phyloP scores from a whole-genome alignment of 2,888 invertebrate genomes.

The Euclidia mi region DNA sequence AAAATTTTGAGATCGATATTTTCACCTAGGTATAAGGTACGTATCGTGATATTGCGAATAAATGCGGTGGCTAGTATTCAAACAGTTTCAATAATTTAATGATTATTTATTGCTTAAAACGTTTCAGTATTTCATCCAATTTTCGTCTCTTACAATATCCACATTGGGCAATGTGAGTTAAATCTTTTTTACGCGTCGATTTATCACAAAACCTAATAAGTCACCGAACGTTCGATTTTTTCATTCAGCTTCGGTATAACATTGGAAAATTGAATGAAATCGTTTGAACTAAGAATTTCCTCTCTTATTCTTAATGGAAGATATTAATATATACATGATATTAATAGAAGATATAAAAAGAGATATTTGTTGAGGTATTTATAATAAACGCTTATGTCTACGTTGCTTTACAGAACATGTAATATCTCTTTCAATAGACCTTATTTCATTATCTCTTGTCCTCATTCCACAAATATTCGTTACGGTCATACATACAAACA shows the following conservation, averaged over 20 bases:
- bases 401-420: no score
- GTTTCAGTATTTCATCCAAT: slow-evolving; percentile 37
- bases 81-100: slow-evolving; percentile 35
- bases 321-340: no score
- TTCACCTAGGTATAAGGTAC: not conserved
- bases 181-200: slow-evolving; percentile 66
- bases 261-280: slow-evolving; percentile 57
- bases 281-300: slow-evolving; percentile 43
- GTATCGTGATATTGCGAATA: not conserved
- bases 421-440: no score
- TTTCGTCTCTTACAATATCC: slow-evolving; percentile 50
- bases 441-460: no score
- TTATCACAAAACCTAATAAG: slow-evolving; percentile 69
- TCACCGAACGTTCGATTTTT: slow-evolving; percentile 63
- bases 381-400: slow-evolving; percentile 40
- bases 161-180: slow-evolving; percentile 56
- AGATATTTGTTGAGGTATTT: slow-evolving; percentile 53
- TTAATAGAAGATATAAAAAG: no score
- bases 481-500: no score
- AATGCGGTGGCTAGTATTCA: slow-evolving; percentile 27
- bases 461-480: no score
- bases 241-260: slow-evolving; percentile 53
- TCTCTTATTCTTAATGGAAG: slow-evolving; percentile 46
- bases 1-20: not conserved
- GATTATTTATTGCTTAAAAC: slow-evolving; percentile 48